Base-by-base conservation (phyloP, 35 echinoderm and acorn worm genomes). In the Chiridota heheva region DNA sequence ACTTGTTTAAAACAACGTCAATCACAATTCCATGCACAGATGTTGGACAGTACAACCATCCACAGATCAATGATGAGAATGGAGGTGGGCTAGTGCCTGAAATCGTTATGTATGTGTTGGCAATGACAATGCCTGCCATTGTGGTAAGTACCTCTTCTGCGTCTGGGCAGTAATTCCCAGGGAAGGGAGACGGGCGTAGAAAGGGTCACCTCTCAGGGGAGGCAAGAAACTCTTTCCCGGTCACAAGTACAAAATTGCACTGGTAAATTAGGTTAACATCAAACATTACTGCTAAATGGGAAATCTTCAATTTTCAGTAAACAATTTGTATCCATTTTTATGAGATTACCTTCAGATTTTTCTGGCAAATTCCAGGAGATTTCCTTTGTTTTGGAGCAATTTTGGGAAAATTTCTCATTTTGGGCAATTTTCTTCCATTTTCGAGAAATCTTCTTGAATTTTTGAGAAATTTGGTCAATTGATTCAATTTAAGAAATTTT, bases 71-170 rank as follows among this genome's bases (percentile, higher is more conserved):
- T 3, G 55, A 78, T 31, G n/a, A n/a, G n/a, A n/a, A n/a, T n/a
- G n/a, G n/a, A n/a, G 75, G 55, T 16, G 75, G 75, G 12, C 53
- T 78, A 34, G 16, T 78, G 25, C 75, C 75, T 1, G 75, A 78
- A 25, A 62, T 43, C 1, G 53, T 78, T 4, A 29, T 78, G 0
- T 78, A 78, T 61, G 53, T 62, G 4, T 43, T 78, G 10, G 51
- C 51, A 26, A 60, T 78, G 25, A 20, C 75, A 33, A 42, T 78
- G 24, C 75, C 75, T 58, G 35, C 36, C 6, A 78, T 78, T 36
- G 53, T 78, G 75, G 75, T 78, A 78, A 30, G 72, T 76, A 13
- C n/a, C n/a, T n/a, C n/a, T n/a, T n/a, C n/a, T n/a, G n/a, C n/a
- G n/a, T n/a, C n/a, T n/a, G n/a, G n/a, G n/a, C n/a, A n/a, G n/a